A percentile compares a stretch with the other conserved stretches of the same genome.
phyloP scores from a whole-genome alignment of 1,140 invertebrate genomes.

The Wiebesia pumilae region DNA sequence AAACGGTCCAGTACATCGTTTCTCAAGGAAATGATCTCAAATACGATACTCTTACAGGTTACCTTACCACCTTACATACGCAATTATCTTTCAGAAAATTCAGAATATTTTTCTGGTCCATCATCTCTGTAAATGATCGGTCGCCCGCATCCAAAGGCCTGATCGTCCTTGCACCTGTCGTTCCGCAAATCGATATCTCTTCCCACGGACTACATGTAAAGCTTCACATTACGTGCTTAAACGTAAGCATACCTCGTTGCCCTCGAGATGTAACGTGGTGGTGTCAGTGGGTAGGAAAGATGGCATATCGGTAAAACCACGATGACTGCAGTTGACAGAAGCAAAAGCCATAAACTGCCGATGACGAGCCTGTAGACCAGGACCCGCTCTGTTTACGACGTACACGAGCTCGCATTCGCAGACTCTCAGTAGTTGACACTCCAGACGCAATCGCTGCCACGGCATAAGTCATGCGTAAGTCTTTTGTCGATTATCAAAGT shows the following conservation, averaged over 20 bases:
- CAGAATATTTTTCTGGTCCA: too few relatives aligned
- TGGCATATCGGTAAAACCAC: conserved; percentile 75
- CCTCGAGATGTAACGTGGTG: conserved; percentile 75
- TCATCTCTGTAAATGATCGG: too few relatives aligned
- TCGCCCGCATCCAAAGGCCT: too few relatives aligned
- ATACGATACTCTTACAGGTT: too few relatives aligned
- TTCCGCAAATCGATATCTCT: background rate
- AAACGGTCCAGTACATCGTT: too few relatives aligned
- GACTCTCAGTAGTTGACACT: conserved; percentile 50
- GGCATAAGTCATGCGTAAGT: background rate
- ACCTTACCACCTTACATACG: too few relatives aligned
- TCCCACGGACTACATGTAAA: background rate
- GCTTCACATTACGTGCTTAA: background rate
- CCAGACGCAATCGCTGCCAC: conserved; percentile 24
- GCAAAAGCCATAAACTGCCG: conserved; percentile 73
- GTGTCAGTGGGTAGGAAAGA: conserved; percentile 76
- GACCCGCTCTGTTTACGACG: conserved; percentile 60
- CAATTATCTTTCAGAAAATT: too few relatives aligned
- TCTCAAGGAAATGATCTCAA: too few relatives aligned
- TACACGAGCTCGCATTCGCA: conserved; percentile 72
- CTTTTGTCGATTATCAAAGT: background rate
- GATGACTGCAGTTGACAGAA: conserved; percentile 77
- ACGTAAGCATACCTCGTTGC: conserved; percentile 73
- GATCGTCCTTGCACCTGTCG: too few relatives aligned
- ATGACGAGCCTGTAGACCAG: conserved; percentile 60